Percentiles rank a stretch among this genome's conserved stretches.
Conservation (phyloP, 2,888 invertebrate species). For the Nezara viridula region DNA sequence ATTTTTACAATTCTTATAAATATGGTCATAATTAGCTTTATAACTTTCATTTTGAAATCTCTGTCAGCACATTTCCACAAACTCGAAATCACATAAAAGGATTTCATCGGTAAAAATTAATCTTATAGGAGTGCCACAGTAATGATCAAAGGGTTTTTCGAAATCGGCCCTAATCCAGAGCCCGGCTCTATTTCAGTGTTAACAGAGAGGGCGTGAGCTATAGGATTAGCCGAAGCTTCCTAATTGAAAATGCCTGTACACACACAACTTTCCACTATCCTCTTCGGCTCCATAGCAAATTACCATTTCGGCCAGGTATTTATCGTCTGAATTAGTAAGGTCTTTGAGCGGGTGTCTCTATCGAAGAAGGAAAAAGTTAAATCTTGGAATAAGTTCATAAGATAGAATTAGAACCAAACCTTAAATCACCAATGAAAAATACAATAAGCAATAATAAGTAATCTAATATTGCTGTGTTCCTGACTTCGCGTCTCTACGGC, state of each 20-base stretch:
- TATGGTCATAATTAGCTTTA: background rate
- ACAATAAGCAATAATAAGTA: too few species aligned
- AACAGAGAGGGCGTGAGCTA: background rate
- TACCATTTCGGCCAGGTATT: background rate
- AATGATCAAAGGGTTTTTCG: conserved; percentile 34
- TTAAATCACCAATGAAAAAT: background rate
- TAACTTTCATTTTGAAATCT: background rate
- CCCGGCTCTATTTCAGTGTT: conserved; percentile 17
- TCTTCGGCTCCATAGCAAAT: background rate
- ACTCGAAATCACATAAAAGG: background rate
- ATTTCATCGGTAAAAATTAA: background rate
- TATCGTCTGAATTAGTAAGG: background rate
- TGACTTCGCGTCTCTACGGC: too few species aligned
- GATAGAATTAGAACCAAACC: background rate
- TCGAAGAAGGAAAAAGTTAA: background rate
- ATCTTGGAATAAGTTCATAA: background rate
- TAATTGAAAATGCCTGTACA: conserved; percentile 47
- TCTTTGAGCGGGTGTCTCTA: background rate
- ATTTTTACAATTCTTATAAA: background rate
- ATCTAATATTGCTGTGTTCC: too few species aligned
- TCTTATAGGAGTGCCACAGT: background rate
- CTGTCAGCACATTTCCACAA: background rate
- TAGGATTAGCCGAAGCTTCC: conserved; percentile 41
- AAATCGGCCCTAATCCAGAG: background rate
- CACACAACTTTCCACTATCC: conserved; percentile 23